Evolutionary conservation across 2,113 vertebrate genomes (phyloP).

Genomic region (Dicaeum eximium): DNA sequence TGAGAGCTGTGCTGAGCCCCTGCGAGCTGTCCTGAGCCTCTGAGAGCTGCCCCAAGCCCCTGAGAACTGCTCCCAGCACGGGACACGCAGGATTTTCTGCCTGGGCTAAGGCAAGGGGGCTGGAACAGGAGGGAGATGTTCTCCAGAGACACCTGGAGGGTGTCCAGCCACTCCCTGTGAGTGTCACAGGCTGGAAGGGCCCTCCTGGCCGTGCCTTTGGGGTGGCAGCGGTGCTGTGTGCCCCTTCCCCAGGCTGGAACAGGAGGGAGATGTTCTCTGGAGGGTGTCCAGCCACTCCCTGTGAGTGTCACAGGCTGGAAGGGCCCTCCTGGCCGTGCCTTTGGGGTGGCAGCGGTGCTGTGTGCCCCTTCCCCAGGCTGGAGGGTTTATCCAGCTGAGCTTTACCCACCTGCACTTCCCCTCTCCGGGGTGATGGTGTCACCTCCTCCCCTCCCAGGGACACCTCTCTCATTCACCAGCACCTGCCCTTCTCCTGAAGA

Average conservation of each 20-base stretch:
- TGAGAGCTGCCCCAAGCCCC: not conserved
- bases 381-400: not conserved
- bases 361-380: no score
- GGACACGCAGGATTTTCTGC: not conserved
- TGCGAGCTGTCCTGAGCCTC: not conserved
- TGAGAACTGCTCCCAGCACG: not conserved
- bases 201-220: not conserved
- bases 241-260: rapidly evolving
- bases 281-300: no score
- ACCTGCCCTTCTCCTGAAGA: not conserved
- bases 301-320: no score
- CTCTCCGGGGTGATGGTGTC: not conserved
- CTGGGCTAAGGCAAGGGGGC: not conserved
- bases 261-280: no score
- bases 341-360: no score
- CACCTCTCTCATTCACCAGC: not conserved
- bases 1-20: no score
- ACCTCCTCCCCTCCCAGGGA: not conserved
- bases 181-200: not conserved
- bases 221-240: not conserved
- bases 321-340: no score
- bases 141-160: not conserved
- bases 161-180: not conserved
- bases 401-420: not conserved
- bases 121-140: not conserved